A percentile compares a stretch with the other conserved stretches of the same genome.
phyloP scores from a whole-genome alignment of 2,888 invertebrate species.

The Tinea trinotella region DNA sequence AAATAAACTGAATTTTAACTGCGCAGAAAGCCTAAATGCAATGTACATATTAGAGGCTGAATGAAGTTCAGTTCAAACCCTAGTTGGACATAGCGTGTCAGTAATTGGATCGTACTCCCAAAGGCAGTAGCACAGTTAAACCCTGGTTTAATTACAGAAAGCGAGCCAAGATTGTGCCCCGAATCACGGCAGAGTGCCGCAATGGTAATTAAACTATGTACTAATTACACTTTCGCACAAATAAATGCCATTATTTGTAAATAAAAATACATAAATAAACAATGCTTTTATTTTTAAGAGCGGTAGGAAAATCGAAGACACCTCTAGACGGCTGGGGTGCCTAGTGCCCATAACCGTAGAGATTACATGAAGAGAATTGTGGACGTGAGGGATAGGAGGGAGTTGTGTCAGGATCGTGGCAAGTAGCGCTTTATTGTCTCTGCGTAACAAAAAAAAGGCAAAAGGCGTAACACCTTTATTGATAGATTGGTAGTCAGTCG shows the following conservation, averaged over 20 bases:
- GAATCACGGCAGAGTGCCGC: constrained; percentile 40
- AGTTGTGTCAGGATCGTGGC: too few species aligned
- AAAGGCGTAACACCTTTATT: too few species aligned
- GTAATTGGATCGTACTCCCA: constrained; percentile 51
- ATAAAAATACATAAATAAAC: too few species aligned
- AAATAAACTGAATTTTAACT: neutral
- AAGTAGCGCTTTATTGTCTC: too few species aligned
- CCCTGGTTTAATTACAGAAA: constrained; percentile 57
- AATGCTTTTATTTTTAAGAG: too few species aligned
- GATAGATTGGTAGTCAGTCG: too few species aligned
- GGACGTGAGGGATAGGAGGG: too few species aligned
- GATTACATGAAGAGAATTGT: too few species aligned
- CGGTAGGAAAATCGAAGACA: too few species aligned
- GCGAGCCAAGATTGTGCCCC: constrained; percentile 55
- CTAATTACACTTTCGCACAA: constrained; percentile 55
- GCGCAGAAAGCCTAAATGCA: neutral
- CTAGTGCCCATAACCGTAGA: too few species aligned
- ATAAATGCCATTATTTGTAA: constrained; percentile 52
- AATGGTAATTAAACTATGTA: constrained; percentile 58
- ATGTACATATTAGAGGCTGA: constrained; percentile 5
- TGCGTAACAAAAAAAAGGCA: too few species aligned
- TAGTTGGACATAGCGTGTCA: constrained; percentile 17
- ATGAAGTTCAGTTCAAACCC: neutral
- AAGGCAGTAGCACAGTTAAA: constrained; percentile 42
- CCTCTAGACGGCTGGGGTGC: too few species aligned